These are phyloP conservation scores for Pandemis cinnamomeana DNA, from an alignment of 2,888 invertebrate genomes.

Conservation along the genomic window DNA sequence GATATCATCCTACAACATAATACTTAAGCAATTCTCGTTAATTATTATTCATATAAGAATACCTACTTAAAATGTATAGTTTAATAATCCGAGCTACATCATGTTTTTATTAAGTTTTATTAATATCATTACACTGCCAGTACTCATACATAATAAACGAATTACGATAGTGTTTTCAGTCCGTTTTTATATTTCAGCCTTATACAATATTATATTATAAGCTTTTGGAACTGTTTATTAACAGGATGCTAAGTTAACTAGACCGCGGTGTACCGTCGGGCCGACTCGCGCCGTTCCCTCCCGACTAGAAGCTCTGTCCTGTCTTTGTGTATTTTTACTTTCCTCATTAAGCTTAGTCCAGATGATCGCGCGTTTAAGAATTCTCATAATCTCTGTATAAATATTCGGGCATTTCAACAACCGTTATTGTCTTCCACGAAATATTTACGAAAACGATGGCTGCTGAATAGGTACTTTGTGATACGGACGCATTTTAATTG, in stretches of 20 bases:
- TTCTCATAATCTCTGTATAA: neutral
- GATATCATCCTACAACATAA: constrained; percentile 69
- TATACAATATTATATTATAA: constrained; percentile 77
- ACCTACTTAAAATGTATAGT: constrained; percentile 54
- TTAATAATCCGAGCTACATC: constrained; percentile 59
- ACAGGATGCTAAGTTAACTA: constrained; percentile 53
- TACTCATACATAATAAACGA: constrained; percentile 77
- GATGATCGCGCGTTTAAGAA: constrained; percentile 8
- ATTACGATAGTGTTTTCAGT: constrained; percentile 78
- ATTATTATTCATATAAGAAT: constrained; percentile 81
- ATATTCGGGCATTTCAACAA: constrained; percentile 3
- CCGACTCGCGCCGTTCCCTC: constrained; percentile 51
- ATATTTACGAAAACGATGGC: constrained; percentile 1
- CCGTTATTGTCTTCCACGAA: neutral
- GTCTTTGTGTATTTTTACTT: constrained; percentile 49
- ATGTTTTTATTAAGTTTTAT: constrained; percentile 64
- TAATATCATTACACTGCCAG: constrained; percentile 82
- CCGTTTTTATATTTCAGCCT: constrained; percentile 83
- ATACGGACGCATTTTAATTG: neutral
- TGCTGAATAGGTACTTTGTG: neutral
- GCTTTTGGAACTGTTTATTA: constrained; percentile 76
- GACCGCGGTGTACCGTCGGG: constrained; percentile 47
- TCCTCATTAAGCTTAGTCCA: neutral
- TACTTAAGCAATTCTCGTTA: constrained; percentile 81
- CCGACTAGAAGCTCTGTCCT: constrained; percentile 64